A percentile compares a stretch with the other conserved stretches of the same genome.
Evolutionary conservation across 2,888 invertebrate species (phyloP).

Genomic region (Ochropacha duplaris): DNA sequence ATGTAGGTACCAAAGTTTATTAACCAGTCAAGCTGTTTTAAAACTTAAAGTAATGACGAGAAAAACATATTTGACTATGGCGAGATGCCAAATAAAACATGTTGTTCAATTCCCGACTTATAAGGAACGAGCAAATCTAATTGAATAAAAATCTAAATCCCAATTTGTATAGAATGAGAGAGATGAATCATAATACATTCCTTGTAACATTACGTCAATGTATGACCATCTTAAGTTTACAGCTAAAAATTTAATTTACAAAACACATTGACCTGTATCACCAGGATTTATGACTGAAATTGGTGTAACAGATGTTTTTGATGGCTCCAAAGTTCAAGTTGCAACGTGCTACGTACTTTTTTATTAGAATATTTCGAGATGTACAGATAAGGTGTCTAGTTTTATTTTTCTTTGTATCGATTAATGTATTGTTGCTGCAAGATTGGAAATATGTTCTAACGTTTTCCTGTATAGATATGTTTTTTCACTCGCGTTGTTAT

Average conservation of each 20-base stretch:
- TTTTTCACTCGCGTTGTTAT: constrained; percentile 45
- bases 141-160: constrained; percentile 75
- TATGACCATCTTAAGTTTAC: constrained; percentile 45
- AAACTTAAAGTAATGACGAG: constrained; percentile 33
- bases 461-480: constrained; percentile 64
- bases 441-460: constrained; percentile 59
- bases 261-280: constrained; percentile 43
- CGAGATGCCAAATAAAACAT: constrained; percentile 27
- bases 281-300: constrained; percentile 47
- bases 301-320: constrained; percentile 30
- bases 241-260: constrained; percentile 31
- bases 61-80: constrained; percentile 24
- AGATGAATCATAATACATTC: constrained; percentile 68
- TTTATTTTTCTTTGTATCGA: constrained; percentile 62
- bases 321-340: constrained; percentile 22
- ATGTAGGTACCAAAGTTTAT: constrained; percentile 54
- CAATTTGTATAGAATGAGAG: constrained; percentile 66
- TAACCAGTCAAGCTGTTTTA: constrained; percentile 49
- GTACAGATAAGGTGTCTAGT: constrained; percentile 67
- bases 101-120: constrained; percentile 49
- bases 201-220: constrained; percentile 66
- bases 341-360: constrained; percentile 55
- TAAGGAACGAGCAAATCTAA: constrained; percentile 66
- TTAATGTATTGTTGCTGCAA: constrained; percentile 58
- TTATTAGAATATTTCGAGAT: constrained; percentile 74